Percentiles rank a stretch among this genome's conserved stretches.
Evolutionary conservation across 1,140 invertebrate species (phyloP).

Genomic region (Diorhabda carinulata): DNA sequence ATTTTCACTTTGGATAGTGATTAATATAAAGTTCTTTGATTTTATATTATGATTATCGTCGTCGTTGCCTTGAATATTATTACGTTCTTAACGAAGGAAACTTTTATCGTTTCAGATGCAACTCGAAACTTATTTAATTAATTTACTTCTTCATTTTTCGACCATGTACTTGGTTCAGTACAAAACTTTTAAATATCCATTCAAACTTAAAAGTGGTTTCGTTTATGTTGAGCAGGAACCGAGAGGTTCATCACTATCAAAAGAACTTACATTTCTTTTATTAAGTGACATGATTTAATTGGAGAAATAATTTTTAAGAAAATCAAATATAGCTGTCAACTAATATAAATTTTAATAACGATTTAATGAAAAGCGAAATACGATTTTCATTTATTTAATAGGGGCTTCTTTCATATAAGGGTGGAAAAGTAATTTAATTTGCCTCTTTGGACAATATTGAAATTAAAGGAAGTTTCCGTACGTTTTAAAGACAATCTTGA

Average conservation of each 20-base stretch:
- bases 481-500: too few relatives aligned
- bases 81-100: too few relatives aligned
- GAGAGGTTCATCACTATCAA: background rate
- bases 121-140: conserved; percentile 13
- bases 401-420: too few relatives aligned
- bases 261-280: background rate
- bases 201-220: conserved; percentile 7
- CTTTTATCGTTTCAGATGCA: conserved; percentile 10
- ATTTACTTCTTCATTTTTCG: conserved; percentile 13
- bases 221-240: conserved; percentile 3
- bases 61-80: too few relatives aligned
- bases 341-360: background rate
- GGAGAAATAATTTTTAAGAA: background rate
- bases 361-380: too few relatives aligned
- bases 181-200: conserved; percentile 12
- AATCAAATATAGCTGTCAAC: background rate
- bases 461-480: too few relatives aligned
- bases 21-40: too few relatives aligned
- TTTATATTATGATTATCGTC: too few relatives aligned
- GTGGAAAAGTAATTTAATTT: too few relatives aligned
- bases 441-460: too few relatives aligned
- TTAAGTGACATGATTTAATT: background rate
- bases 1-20: too few relatives aligned
- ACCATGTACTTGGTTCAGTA: conserved; percentile 1
- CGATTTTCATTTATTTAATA: too few relatives aligned